phyloP scores from a whole-genome alignment of 2,113 vertebrate species.

The Chitala chitala region DNA sequence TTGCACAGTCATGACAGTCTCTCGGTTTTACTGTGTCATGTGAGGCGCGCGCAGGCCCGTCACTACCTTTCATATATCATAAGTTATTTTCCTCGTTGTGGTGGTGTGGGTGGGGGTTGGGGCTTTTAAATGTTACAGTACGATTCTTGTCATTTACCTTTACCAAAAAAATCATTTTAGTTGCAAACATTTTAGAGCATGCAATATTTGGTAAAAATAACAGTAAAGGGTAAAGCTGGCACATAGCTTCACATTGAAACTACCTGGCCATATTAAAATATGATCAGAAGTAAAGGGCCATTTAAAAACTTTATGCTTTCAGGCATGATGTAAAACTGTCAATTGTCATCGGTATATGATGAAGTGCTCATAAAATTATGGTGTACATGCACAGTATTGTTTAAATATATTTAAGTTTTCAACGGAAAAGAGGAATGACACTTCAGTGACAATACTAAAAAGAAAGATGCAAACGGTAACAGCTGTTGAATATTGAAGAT shows the following conservation, averaged over 20 bases:
- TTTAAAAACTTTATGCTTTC: neutral
- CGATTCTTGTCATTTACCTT: no score
- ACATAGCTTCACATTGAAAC: no score
- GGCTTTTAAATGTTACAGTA: neutral
- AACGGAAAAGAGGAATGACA: neutral
- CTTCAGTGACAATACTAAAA: neutral
- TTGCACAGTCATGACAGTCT: slow-evolving; percentile 61
- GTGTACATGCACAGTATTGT: neutral
- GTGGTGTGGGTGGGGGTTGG: neutral
- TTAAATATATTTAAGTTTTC: neutral
- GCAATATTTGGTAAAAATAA: no score
- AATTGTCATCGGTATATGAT: neutral
- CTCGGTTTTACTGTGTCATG: slow-evolving; percentile 60
- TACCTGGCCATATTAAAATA: no score
- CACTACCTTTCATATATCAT: no score
- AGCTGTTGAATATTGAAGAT: neutral
- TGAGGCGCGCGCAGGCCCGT: slow-evolving; percentile 34
- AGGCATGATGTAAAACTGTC: no score
- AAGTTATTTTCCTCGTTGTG: neutral
- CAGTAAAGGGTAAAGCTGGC: no score
- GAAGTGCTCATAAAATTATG: neutral
- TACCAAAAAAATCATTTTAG: no score
- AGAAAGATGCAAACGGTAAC: neutral
- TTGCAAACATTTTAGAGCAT: no score
- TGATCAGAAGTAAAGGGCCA: neutral